Conservation (phyloP, 2,888 invertebrate genomes). For the Parnassius smintheus region DNA sequence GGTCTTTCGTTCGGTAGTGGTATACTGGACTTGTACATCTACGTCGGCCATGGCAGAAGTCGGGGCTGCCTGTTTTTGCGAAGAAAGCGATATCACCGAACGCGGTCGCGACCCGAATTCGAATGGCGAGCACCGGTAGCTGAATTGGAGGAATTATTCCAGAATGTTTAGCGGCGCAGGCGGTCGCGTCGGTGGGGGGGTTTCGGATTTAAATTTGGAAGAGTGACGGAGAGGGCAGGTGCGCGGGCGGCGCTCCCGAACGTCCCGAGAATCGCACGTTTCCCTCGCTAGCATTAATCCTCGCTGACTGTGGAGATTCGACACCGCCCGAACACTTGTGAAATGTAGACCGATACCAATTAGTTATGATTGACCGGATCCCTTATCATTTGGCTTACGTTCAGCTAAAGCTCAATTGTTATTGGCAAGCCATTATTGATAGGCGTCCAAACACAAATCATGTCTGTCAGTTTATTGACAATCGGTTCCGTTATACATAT, state of each 20-base stretch:
- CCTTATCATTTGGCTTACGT: slow-evolving; percentile 59
- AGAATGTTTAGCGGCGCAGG: slow-evolving; percentile 69
- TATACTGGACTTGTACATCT: slow-evolving; percentile 92
- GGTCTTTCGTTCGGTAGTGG: slow-evolving; percentile 93
- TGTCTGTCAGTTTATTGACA: slow-evolving; percentile 15
- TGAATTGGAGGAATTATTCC: slow-evolving; percentile 80
- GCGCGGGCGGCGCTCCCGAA: slow-evolving; percentile 76
- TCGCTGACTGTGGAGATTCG: slow-evolving; percentile 40
- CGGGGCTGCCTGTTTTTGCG: slow-evolving; percentile 47
- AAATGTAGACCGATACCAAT: slow-evolving; percentile 33
- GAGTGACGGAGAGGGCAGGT: slow-evolving; percentile 81
- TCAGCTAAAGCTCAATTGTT: slow-evolving; percentile 46
- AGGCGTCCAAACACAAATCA: slow-evolving; percentile 47
- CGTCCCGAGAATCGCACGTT: slow-evolving; percentile 60
- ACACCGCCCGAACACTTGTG: slow-evolving; percentile 30
- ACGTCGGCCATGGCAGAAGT: slow-evolving; percentile 90
- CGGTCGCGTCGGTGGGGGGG: slow-evolving; percentile 71
- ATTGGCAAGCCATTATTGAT: slow-evolving; percentile 55
- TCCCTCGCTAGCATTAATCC: slow-evolving; percentile 48
- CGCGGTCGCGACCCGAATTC: slow-evolving; percentile 81
- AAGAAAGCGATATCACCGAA: slow-evolving; percentile 68
- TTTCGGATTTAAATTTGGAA: slow-evolving; percentile 81
- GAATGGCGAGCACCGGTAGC: slow-evolving; percentile 77
- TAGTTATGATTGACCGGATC: slow-evolving; percentile 39
- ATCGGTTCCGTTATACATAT: slow-evolving; percentile 1